These are phyloP conservation scores for Brachionichthys hirsutus DNA, from an alignment of 2,113 vertebrate species.

Conservation along the genomic window DNA sequence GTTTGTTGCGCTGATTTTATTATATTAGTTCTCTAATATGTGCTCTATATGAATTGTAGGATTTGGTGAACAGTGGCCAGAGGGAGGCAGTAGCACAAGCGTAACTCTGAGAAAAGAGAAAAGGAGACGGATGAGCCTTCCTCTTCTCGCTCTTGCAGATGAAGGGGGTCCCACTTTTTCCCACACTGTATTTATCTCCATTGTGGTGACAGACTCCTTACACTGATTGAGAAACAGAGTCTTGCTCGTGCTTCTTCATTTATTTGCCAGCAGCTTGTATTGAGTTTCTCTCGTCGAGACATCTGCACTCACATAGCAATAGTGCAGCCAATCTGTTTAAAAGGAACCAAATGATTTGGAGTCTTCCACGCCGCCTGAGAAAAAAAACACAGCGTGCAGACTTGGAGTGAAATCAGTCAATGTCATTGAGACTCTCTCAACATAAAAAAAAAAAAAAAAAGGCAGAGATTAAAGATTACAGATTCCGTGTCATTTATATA, in stretches of 20 bases:
- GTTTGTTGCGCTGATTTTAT: too few relatives aligned
- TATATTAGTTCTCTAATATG: constrained; percentile 2
- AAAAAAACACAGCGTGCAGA: too few relatives aligned
- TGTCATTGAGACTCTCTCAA: constrained; percentile 21
- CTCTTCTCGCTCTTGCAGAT: constrained; percentile 34
- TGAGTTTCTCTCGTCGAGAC: constrained; percentile 48
- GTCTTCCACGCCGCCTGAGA: constrained; percentile 7
- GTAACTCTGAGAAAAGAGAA: constrained; percentile 24
- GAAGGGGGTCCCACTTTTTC: constrained; percentile 16
- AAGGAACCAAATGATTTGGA: constrained; percentile 48
- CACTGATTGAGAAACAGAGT: constrained; percentile 76
- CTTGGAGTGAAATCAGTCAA: constrained; percentile 19
- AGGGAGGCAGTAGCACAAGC: constrained; percentile 59
- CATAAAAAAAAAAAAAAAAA: too few relatives aligned
- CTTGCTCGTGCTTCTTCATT: constrained; percentile 67
- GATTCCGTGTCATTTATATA: constrained; percentile 10
- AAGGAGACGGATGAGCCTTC: constrained; percentile 40
- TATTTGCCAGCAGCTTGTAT: constrained; percentile 60
- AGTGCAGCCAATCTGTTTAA: constrained; percentile 40
- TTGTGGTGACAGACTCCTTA: constrained; percentile 63
- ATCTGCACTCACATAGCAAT: constrained; percentile 42
- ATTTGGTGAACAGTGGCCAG: constrained; percentile 43
- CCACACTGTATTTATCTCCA: constrained; percentile 69
- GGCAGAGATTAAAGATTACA: constrained; percentile 7
- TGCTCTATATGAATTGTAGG: constrained; percentile 9